Conservation (phyloP, 2,888 invertebrate genomes). For the Biston betularia region DNA sequence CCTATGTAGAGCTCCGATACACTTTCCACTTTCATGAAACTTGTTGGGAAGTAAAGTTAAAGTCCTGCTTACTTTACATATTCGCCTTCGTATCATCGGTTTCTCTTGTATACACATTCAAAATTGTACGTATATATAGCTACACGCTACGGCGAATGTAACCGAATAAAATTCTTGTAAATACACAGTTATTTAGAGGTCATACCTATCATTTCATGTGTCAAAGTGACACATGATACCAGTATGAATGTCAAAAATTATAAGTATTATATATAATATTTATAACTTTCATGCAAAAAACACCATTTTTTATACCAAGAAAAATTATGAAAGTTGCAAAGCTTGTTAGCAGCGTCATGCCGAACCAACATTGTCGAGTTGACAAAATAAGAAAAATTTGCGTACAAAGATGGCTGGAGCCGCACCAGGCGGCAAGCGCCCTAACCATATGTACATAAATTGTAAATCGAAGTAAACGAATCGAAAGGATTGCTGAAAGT, state of each 20-base stretch:
- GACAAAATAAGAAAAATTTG: conserved; percentile 37
- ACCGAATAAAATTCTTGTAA: too few relatives aligned
- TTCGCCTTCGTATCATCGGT: not conserved
- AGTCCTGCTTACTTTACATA: conserved; percentile 3
- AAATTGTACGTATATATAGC: too few relatives aligned
- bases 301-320: not conserved
- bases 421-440: conserved; percentile 32
- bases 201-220: too few relatives aligned
- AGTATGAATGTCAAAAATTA: not conserved
- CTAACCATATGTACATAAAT: conserved; percentile 47
- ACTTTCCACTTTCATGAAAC: conserved; percentile 10
- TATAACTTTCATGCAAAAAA: not conserved
- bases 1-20: conserved; percentile 7
- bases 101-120: not conserved
- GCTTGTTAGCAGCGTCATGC: conserved; percentile 29
- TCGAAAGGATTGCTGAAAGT: conserved; percentile 64
- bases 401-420: conserved; percentile 39
- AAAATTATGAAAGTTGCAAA: conserved; percentile 7
- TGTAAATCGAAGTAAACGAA: conserved; percentile 49
- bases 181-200: too few relatives aligned
- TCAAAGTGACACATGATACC: not conserved
- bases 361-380: conserved; percentile 34
- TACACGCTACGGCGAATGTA: too few relatives aligned
- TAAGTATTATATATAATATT: not conserved
- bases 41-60: conserved; percentile 6